phyloP scores from a whole-genome alignment of 2,113 vertebrate genomes.

The Hyaena hyaena region DNA sequence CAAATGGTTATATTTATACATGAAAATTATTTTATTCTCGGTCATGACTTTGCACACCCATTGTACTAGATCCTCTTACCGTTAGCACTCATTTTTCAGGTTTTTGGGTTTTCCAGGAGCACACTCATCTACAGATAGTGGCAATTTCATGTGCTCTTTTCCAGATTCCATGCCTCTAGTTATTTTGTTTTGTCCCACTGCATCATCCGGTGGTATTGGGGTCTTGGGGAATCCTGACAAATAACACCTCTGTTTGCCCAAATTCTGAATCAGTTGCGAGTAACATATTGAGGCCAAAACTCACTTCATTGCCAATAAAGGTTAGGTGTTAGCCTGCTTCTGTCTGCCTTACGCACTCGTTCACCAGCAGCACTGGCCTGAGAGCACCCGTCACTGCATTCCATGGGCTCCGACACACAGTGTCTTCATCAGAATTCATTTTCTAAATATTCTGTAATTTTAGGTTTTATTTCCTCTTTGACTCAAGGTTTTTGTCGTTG shows the following conservation, averaged over 20 bases:
- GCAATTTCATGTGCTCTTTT: background rate
- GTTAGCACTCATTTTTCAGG: background rate
- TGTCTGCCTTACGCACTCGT: background rate
- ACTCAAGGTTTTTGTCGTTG: background rate
- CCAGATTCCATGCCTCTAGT: background rate
- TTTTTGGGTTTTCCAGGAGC: constrained; percentile 5
- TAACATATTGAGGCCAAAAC: background rate
- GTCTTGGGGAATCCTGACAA: background rate
- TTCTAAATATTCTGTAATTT: background rate
- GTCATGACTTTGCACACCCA: background rate
- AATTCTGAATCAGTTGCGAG: background rate
- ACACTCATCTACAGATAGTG: background rate
- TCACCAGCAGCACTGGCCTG: background rate
- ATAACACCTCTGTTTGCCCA: background rate
- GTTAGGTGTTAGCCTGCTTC: background rate
- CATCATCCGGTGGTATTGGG: background rate
- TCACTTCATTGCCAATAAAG: background rate
- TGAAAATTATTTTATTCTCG: background rate
- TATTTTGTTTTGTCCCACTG: background rate
- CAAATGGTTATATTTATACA: background rate
- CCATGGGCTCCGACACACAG: background rate
- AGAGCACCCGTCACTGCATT: background rate
- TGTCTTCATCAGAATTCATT: background rate
- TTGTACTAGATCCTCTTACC: background rate
- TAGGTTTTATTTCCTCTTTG: background rate